A percentile compares a stretch with the other conserved stretches of the same genome.
phyloP scores from a whole-genome alignment of 2,113 vertebrate genomes.

The Ictidomys tridecemlineatus region DNA sequence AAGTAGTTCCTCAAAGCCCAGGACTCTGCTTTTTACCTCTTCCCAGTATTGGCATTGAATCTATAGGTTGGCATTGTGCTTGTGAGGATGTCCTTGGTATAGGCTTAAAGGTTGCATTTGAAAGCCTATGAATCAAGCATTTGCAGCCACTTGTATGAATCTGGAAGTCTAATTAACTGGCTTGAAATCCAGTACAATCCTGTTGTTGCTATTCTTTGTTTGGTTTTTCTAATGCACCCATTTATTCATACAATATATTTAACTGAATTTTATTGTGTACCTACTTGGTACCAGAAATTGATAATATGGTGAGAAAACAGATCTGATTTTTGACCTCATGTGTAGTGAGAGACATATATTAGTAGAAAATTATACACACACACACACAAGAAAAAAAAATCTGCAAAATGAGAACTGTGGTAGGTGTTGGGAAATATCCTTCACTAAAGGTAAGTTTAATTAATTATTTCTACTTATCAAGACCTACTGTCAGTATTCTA shows the following conservation, averaged over 20 bases:
- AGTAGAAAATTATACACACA: not conserved
- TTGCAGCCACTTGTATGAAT: not conserved
- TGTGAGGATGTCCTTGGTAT: not conserved
- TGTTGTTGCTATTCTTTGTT: not conserved
- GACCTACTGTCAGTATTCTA: not conserved
- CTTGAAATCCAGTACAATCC: not conserved
- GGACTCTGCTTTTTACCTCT: not conserved
- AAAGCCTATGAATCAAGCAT: not conserved
- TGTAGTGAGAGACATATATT: not conserved
- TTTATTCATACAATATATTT: not conserved
- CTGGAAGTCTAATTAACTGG: not conserved
- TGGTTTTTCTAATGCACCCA: not conserved
- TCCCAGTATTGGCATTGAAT: not conserved
- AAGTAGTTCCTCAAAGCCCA: not conserved
- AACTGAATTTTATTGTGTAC: not conserved
- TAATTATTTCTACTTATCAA: not conserved
- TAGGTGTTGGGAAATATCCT: not conserved
- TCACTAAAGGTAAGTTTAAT: not conserved
- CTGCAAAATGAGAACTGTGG: not conserved
- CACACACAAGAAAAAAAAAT: not conserved
- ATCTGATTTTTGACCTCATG: not conserved
- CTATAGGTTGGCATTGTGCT: not conserved
- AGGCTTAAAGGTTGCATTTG: not conserved
- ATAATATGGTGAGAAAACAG: not conserved
- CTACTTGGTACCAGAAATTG: fast-evolving